Base-by-base conservation (phyloP, 2,797 vertebrate species). In the Percopsis omiscomaycus region DNA sequence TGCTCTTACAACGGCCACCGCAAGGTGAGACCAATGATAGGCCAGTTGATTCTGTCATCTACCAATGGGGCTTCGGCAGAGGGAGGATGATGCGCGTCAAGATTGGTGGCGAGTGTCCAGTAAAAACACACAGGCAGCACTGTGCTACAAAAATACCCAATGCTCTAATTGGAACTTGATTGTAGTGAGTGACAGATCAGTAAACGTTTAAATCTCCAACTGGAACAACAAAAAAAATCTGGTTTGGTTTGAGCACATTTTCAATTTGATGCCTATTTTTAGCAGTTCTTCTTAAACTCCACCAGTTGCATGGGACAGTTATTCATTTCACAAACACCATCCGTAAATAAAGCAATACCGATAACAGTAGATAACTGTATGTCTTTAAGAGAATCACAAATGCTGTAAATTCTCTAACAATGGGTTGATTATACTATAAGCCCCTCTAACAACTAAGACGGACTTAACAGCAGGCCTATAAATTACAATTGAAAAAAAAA, bases 21-120 rank as follows among this genome's bases (percentile, higher is more conserved):
- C 75, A 66, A 74, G 68, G 67, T 74, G 15, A 29, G 64, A 59
- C 86, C 89, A 89, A 89, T 89, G 3, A 78, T 0, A 79, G 0
- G 28, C 42, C 55, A 11, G 52, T 6, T 10, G 4, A 30, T 57
- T 16, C 45, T 59, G 27, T 1, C 5, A 4, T 53, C 48, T 46
- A 69, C 89, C 89, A 89, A 89, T 88, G 37, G 63, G 59, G 42
- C 1, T 6, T 65, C 62, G 46, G 75, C 32, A 22, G 32, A 61
- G 79, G 79, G 77, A 32, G 77, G 82, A 57, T n/a, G 69, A 59
- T 64, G 0, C 2, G 37, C 15, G 32, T 77, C 77, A 77, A 71
- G 82, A 60, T 79, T 69, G 81, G 82, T 84, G 82, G 66, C 70
- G 63, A 69, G 52, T 15, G 42, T 61, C 44, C 27, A 4, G 14